Evolutionary conservation across 64 coral and sea anemone species (phyloP), one percentile per base, ranked within the genome.

Genomic region (Dendronephthya gigantea): DNA sequence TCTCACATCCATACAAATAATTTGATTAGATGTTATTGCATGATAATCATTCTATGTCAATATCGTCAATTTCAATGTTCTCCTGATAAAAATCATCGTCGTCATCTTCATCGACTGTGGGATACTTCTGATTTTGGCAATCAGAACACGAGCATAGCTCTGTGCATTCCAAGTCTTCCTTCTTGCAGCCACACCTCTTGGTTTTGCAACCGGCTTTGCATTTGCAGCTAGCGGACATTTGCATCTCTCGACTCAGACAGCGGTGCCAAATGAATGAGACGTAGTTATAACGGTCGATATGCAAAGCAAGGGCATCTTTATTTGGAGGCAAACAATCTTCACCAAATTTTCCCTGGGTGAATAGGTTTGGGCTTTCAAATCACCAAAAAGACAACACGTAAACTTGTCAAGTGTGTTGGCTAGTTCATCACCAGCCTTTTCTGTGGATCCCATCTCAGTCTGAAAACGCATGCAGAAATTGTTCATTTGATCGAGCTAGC

Each of bases 111-210:
- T 76, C 35, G 69, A 9, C n/a, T 33, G 5, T 76, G 69, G 28
- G 9, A 76, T 76, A 31, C 17, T 76, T 76, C 29, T 76, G 69
- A 38, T 76, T 76, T 76, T 76, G 69, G 69, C 69, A 76, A 76
- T 76, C 69, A 76, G n/a, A 76, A 29, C 69, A 76, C 69, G 8
- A 32, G 69, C 69, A 76, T 12, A 76, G 69, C 69, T 76, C 35
- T 31, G 69, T 76, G 69, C 69, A 76, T 76, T 76, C 69, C 35
- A 76, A 76, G 35, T 27, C 31, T 76, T 76, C 69, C 34, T 76
- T 76, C 28, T 34, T 76, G 69, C 69, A 76, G 69, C 69, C 31
- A 76, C 69, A 76, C 34, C 6, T 76, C 10, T 34, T 76, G 6
- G 69, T 76, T 2, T 76, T 76, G 17, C 69, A 76, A 76, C 69